Evolutionary conservation across 2,113 vertebrate genomes (phyloP).

Genomic region (Brevimyrus niger): DNA sequence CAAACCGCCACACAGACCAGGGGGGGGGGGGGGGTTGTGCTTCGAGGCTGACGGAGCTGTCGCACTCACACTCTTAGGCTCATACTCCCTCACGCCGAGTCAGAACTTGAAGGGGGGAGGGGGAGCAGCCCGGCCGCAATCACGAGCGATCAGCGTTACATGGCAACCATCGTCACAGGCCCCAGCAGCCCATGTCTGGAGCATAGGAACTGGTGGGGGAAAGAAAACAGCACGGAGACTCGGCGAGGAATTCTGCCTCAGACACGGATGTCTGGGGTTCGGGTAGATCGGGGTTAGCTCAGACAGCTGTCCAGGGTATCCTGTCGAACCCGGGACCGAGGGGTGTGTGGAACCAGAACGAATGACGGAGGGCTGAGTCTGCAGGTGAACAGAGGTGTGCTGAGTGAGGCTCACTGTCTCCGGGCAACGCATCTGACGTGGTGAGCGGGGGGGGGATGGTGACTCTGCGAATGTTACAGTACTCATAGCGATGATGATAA

Average conservation of each 20-base stretch:
- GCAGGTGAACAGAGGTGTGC: background rate
- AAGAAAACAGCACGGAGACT: background rate
- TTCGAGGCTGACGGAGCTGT: background rate
- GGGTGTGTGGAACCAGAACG: background rate
- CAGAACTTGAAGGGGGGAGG: background rate
- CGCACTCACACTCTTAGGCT: background rate
- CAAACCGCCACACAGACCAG: constrained; percentile 45
- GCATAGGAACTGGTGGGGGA: background rate
- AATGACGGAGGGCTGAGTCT: background rate
- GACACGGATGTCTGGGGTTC: background rate
- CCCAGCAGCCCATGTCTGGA: background rate
- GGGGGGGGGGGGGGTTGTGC: background rate
- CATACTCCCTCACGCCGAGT: background rate
- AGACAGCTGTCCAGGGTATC: background rate
- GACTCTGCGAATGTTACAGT: background rate
- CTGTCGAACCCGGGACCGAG: background rate
- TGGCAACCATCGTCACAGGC: background rate
- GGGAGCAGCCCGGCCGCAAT: background rate
- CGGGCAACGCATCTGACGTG: background rate
- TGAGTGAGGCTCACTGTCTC: background rate
- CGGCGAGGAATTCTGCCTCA: background rate
- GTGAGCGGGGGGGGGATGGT: background rate
- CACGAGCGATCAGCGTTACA: background rate
- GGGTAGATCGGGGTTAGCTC: background rate
- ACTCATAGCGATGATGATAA: constrained; percentile 58